These are phyloP conservation scores for Melanostigma gelatinosum DNA, from an alignment of 2,113 vertebrate genomes.

Conservation along the genomic window DNA sequence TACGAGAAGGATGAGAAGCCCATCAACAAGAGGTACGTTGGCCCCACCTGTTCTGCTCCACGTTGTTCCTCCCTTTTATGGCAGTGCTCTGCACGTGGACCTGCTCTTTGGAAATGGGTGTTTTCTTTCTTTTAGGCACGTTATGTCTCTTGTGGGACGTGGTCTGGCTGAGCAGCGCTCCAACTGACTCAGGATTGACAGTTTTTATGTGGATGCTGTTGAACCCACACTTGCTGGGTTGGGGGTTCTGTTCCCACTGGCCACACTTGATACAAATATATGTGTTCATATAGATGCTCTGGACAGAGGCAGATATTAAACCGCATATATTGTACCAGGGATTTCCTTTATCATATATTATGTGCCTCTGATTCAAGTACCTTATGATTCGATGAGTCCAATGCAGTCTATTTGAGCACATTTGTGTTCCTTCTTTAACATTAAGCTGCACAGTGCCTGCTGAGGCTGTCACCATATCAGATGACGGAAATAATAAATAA, in stretches of 20 bases:
- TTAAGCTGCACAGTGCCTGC: neutral
- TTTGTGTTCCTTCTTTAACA: neutral
- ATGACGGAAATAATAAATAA: too few relatives aligned
- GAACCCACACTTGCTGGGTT: constrained; percentile 8
- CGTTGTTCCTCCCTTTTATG: neutral
- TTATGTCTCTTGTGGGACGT: constrained; percentile 3
- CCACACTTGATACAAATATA: neutral
- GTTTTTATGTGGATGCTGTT: constrained; percentile 17
- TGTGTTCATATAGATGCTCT: neutral
- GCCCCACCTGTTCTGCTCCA: neutral
- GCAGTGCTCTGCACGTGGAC: neutral
- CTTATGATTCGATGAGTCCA: neutral
- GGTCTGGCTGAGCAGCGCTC: constrained; percentile 3
- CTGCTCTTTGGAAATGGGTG: neutral
- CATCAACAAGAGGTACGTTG: constrained; percentile 78
- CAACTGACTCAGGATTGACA: neutral
- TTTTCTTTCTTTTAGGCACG: neutral
- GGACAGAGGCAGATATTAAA: neutral
- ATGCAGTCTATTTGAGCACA: neutral
- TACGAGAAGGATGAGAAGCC: constrained; percentile 97
- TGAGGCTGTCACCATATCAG: neutral
- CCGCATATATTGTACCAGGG: neutral
- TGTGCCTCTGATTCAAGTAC: neutral
- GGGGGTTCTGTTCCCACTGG: constrained; percentile 6
- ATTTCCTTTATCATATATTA: constrained; percentile 8